Base-by-base conservation (phyloP, 2,797 vertebrate species). In the Ctenochaetus hawaiiensis region DNA sequence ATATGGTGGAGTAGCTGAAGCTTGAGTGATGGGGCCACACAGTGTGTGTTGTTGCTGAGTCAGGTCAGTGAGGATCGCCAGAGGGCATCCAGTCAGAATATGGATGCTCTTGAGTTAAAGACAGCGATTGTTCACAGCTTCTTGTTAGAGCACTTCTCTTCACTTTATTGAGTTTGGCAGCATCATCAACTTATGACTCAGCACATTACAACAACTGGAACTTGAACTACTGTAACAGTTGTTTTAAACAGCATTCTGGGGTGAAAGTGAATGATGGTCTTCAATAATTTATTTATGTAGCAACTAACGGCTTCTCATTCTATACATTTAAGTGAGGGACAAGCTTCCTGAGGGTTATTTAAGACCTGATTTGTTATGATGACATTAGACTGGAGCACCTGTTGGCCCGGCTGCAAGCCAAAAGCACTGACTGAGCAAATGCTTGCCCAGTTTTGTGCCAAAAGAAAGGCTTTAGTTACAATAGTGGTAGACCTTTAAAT, bases 41-140 rank as follows among this genome's bases (percentile, higher is more conserved):
- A 30, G 75, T 22, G 49, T 18, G 49, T 61, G 45, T n/a, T 59
- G 64, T 34, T 72, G 77, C 82, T 81, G 80, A 85, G 67, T 86
- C 82, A 85, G 80, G 66, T 62, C 16, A 37, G 53, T 67, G 13
- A 69, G 67, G 37, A 61, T 65, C 20, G 64, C 66, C 66, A 67
- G 65, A 81, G 66, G 82, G 58, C 65, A 72, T 72, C 37, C 62
- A 67, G 18, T 70, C 72, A 80, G 59, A 66, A 72, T 61, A 58
- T 65, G 60, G 37, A 73, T 57, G 57, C 63, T 68, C 34, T 45
- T 30, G 51, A 8, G 14, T 69, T 77, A 75, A 81, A 77, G 41
- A 82, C n/a, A 72, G 69, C 52, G 22, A 58, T 37, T 62, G 37
- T 73, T 34, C 66, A 68, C 18, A 6, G 9, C 41, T 67, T 62